phyloP scores from a whole-genome alignment of 2,888 invertebrate species.

The Imbricaverruca yamaguchii region DNA sequence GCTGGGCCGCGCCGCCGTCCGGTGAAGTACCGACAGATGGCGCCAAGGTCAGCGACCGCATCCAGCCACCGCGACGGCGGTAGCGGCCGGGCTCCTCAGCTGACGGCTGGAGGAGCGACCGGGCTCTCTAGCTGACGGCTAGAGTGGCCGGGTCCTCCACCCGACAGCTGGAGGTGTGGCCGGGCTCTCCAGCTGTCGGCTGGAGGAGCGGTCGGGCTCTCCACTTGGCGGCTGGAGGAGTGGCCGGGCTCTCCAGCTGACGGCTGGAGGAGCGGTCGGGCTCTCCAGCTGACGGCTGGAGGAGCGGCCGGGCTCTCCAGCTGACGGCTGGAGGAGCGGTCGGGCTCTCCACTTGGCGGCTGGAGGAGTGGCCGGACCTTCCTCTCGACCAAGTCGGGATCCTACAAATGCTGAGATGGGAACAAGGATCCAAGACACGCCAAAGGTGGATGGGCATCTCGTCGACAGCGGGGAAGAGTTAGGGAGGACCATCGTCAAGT shows the following conservation, averaged over 20 bases:
- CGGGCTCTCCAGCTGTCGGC: not conserved
- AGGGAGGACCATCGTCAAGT: too few relatives aligned
- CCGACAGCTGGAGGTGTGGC: not conserved
- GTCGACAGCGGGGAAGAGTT: too few relatives aligned
- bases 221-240: not conserved
- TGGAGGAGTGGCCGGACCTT: too few relatives aligned
- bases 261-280: not conserved
- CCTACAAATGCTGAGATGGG: too few relatives aligned
- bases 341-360: not conserved
- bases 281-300: too few relatives aligned
- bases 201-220: not conserved
- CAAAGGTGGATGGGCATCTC: too few relatives aligned
- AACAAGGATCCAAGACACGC: too few relatives aligned
- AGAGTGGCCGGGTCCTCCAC: not conserved
- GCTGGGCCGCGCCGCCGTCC: not conserved
- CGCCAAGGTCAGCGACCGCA: not conserved
- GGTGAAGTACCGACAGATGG: not conserved
- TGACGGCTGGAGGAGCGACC: too few relatives aligned
- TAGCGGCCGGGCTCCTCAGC: not conserved
- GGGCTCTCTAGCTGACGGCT: too few relatives aligned
- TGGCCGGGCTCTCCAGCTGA: not conserved
- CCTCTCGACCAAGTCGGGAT: too few relatives aligned
- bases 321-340: not conserved
- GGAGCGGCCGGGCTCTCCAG: not conserved
- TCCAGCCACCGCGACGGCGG: not conserved